Conservation (phyloP, 2,888 invertebrate species). For the Adelphocoris suturalis region DNA sequence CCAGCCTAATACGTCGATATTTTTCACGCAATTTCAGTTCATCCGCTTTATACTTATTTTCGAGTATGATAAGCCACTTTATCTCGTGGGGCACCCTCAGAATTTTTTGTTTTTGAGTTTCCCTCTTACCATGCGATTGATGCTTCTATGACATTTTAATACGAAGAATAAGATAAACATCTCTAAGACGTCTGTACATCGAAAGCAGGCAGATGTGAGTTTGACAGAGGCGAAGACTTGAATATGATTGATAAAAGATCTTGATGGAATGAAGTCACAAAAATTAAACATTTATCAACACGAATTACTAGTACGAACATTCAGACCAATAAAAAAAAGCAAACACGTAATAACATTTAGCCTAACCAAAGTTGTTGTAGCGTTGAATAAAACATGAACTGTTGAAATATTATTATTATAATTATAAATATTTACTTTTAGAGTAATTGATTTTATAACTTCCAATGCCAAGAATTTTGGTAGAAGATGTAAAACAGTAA, state of each 20-base stretch:
- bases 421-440: background rate
- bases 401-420: background rate
- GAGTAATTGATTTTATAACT: no score
- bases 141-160: constrained; percentile 36
- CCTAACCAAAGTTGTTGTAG: constrained; percentile 46
- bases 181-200: constrained; percentile 59
- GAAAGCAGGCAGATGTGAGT: constrained; percentile 65
- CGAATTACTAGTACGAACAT: constrained; percentile 68
- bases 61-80: no score
- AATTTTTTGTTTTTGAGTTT: background rate
- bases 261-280: constrained; percentile 23
- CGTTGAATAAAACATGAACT: background rate
- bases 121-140: constrained; percentile 43
- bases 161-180: constrained; percentile 42
- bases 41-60: no score
- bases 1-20: no score
- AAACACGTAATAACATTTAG: constrained; percentile 46
- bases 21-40: no score
- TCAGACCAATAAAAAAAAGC: constrained; percentile 56
- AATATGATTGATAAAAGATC: constrained; percentile 29
- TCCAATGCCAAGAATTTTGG: no score
- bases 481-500: no score
- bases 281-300: constrained; percentile 59
- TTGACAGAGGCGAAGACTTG: constrained; percentile 45
- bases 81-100: no score